A percentile compares a stretch with the other conserved stretches of the same genome.
Conservation (phyloP, 2,888 invertebrate species). For the Urechis unicinctus region DNA sequence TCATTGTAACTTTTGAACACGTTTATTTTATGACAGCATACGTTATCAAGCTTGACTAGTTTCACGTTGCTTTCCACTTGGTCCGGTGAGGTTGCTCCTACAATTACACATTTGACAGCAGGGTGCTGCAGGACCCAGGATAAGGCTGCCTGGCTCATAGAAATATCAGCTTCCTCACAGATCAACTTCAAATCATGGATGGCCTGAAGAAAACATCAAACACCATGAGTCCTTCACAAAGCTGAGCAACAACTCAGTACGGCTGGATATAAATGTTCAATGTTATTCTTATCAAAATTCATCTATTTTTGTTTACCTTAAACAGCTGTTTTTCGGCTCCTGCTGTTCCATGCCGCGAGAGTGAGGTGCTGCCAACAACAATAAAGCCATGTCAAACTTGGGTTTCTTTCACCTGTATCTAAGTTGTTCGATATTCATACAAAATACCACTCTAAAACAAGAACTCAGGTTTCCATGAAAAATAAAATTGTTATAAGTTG, state of each 20-base stretch:
- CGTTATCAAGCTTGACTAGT: no score
- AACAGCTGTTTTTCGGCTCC: slow-evolving; percentile 41
- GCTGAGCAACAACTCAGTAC: no score
- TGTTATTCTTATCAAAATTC: background rate
- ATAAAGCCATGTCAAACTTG: no score
- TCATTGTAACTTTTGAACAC: no score
- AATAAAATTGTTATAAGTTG: no score
- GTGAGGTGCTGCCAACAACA: slow-evolving; percentile 25
- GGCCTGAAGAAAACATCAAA: background rate
- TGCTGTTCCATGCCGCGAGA: slow-evolving; percentile 35
- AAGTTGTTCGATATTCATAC: no score
- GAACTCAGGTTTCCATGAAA: no score
- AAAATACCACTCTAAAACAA: no score
- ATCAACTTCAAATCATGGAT: background rate
- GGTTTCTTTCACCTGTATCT: no score
- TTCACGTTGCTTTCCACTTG: background rate
- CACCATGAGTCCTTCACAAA: no score
- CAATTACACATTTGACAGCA: background rate
- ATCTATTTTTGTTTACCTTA: slow-evolving; percentile 21
- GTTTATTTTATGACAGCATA: no score
- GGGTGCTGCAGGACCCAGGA: background rate
- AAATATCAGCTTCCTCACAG: background rate
- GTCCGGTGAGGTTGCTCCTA: background rate
- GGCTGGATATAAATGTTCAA: no score
- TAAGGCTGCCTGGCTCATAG: background rate